Conservation (phyloP, 2,113 vertebrate genomes). For the Canis aureus region DNA sequence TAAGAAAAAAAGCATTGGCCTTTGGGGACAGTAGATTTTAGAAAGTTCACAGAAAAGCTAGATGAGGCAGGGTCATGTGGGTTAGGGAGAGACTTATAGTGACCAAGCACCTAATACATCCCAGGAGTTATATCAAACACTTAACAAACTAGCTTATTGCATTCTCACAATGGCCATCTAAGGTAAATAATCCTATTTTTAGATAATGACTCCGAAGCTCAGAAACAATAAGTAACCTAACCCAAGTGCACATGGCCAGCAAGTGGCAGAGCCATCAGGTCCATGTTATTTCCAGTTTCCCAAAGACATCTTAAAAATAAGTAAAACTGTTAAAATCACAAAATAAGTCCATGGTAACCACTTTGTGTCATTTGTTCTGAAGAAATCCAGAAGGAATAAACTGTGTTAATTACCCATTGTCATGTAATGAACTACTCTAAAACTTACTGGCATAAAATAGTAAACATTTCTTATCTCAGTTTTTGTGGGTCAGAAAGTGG, state of each 20-base stretch:
- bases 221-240: neutral
- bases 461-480: neutral
- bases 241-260: neutral
- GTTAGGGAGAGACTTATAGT: neutral
- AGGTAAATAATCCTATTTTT: neutral
- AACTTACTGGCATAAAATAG: neutral
- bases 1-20: neutral
- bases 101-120: neutral
- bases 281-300: neutral
- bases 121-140: neutral
- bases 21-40: neutral
- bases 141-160: neutral
- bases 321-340: neutral
- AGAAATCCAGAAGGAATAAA: slow-evolving; percentile 7
- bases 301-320: neutral
- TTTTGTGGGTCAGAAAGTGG: slow-evolving; percentile 23
- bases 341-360: neutral
- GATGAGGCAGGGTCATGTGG: neutral
- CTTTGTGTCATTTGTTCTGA: slow-evolving; percentile 33
- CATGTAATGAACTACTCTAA: neutral
- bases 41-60: slow-evolving; percentile 16
- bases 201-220: neutral
- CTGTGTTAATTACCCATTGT: neutral
- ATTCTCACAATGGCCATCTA: neutral
- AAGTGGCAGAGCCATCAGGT: neutral